phyloP scores from a whole-genome alignment of 2,113 vertebrate species.

The Ornithorhynchus anatinus region DNA sequence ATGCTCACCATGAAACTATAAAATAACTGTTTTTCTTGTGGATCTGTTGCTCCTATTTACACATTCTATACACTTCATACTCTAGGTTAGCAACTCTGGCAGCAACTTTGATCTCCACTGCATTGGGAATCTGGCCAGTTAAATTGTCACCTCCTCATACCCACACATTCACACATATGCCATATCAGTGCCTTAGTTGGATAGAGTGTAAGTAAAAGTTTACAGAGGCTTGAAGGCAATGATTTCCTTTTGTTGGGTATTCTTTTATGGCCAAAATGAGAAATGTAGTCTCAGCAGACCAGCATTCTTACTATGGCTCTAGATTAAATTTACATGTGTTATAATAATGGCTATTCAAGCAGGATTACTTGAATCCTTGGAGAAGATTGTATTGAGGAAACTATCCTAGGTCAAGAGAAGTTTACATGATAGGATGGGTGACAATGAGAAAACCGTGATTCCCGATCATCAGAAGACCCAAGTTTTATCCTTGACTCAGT shows the following conservation, averaged over 20 bases:
- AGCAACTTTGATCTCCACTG: slow-evolving; percentile 41
- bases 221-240: slow-evolving; percentile 11
- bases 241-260: slow-evolving; percentile 1
- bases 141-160: slow-evolving; percentile 50
- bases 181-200: slow-evolving; percentile 38
- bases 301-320: no score
- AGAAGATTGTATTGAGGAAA: no score
- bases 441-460: no score
- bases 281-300: no score
- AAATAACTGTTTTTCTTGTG: slow-evolving; percentile 27
- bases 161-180: slow-evolving; percentile 16
- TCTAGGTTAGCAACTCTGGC: slow-evolving; percentile 46
- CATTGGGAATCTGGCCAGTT: slow-evolving; percentile 37
- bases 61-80: slow-evolving; percentile 31
- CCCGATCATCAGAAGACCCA: no score
- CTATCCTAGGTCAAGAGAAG: no score
- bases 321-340: no score
- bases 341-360: no score
- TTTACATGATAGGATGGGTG: no score
- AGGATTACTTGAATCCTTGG: no score
- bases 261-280: background rate
- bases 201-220: slow-evolving; percentile 39
- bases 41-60: slow-evolving; percentile 50
- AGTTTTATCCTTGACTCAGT: no score
- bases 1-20: background rate